A percentile compares a stretch with the other conserved stretches of the same genome.
These are phyloP conservation scores for Troglohyphantes excavatus DNA, from an alignment of 2,888 invertebrate species.

Conservation along the genomic window DNA sequence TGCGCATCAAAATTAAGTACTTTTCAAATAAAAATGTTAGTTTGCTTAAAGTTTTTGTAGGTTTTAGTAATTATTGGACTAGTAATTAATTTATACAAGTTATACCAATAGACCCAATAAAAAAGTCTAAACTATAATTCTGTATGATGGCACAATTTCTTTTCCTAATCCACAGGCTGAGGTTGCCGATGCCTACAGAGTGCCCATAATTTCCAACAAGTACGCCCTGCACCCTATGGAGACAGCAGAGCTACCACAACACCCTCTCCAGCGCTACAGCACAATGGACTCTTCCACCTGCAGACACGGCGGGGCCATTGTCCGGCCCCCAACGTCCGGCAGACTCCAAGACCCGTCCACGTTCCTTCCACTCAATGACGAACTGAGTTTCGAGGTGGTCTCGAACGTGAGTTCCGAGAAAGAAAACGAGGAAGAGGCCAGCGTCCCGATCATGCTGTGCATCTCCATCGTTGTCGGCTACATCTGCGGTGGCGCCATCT, in stretches of 20 bases:
- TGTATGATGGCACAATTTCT: too few relatives aligned
- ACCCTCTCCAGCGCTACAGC: conserved; percentile 45
- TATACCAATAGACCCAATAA: too few relatives aligned
- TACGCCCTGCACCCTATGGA: conserved; percentile 86
- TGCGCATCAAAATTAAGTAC: too few relatives aligned
- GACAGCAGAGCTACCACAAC: conserved; percentile 15
- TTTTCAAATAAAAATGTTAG: too few relatives aligned
- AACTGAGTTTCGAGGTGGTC: conserved; percentile 83
- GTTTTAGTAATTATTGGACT: too few relatives aligned
- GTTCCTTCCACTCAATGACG: conserved; percentile 31
- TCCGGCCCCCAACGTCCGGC: conserved; percentile 38
- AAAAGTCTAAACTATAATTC: too few relatives aligned
- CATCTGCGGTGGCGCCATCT: conserved; percentile 92
- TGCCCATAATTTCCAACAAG: conserved; percentile 87
- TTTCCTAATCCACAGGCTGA: conserved; percentile 29
- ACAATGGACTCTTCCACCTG: conserved; percentile 28
- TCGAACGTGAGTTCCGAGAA: conserved; percentile 78
- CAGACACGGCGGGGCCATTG: conserved; percentile 1
- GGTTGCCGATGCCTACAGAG: conserved; percentile 80
- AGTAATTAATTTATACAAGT: too few relatives aligned
- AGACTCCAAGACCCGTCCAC: conserved; percentile 34
- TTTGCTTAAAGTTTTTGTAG: too few relatives aligned
- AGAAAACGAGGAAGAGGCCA: conserved; percentile 80
- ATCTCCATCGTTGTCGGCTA: conserved; percentile 93
- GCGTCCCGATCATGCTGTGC: conserved; percentile 87